phyloP scores from a whole-genome alignment of 2,797 vertebrate species.

The Pseudochirops corinnae region DNA sequence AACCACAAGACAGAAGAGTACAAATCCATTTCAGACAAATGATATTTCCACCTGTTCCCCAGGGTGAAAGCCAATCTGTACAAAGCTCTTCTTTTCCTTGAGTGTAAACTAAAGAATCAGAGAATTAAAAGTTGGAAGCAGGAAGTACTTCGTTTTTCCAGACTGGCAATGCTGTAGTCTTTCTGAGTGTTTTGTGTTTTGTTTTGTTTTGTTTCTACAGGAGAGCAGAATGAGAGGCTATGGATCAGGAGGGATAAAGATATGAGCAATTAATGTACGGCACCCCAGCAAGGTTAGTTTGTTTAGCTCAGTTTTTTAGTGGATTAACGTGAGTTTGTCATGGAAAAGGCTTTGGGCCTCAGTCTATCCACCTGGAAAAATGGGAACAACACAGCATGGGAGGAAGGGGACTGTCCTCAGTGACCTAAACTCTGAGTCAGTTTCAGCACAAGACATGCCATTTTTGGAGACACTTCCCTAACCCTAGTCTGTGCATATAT shows the following conservation, averaged over 20 bases:
- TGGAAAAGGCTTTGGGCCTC: neutral
- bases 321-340: neutral
- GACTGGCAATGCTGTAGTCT: neutral
- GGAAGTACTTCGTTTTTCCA: conserved; percentile 70
- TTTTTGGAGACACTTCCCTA: neutral
- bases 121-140: conserved; percentile 58
- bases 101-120: conserved; percentile 55
- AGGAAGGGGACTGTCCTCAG: neutral
- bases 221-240: neutral
- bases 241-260: neutral
- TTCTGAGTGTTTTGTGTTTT: neutral
- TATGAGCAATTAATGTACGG: neutral
- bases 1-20: conserved; percentile 51
- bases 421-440: neutral
- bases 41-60: conserved; percentile 69
- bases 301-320: neutral
- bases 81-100: conserved; percentile 62
- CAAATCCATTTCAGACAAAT: conserved; percentile 49
- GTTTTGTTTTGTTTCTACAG: neutral
- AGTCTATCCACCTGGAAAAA: conserved; percentile 31
- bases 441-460: neutral
- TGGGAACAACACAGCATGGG: rapidly evolving
- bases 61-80: conserved; percentile 62
- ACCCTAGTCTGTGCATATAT: neutral
- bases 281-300: neutral